Evolutionary conservation across 1,140 invertebrate genomes (phyloP).

Genomic region (Drosophila carrolli): DNA sequence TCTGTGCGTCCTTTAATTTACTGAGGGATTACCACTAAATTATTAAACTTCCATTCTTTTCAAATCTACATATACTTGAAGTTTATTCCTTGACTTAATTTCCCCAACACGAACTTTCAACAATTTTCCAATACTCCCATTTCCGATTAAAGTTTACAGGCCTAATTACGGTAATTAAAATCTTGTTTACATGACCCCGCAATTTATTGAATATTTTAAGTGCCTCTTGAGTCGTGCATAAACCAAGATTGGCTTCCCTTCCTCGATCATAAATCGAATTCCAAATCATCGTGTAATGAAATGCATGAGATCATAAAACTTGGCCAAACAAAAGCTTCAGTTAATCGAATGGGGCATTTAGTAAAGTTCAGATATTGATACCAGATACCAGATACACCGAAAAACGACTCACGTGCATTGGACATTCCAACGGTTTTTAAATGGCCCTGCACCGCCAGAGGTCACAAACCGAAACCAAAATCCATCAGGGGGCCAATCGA

Average conservation of each 20-base stretch:
- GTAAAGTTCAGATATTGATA: constrained; percentile 3
- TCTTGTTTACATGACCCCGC: constrained; percentile 16
- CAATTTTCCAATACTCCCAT: neutral
- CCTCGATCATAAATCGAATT: constrained; percentile 45
- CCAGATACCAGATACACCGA: constrained; percentile 11
- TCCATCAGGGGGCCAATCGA: constrained; percentile 32
- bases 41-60: neutral
- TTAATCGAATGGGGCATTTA: constrained; percentile 38
- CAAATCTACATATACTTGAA: too few species aligned
- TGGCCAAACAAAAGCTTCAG: constrained; percentile 23
- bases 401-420: constrained; percentile 47
- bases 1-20: too few species aligned
- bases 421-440: constrained; percentile 57
- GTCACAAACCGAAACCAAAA: constrained; percentile 32
- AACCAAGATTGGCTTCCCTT: constrained; percentile 12
- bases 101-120: neutral
- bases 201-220: constrained; percentile 29
- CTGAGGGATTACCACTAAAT: too few species aligned
- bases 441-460: constrained; percentile 56
- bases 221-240: neutral
- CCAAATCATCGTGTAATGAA: constrained; percentile 16
- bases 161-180: constrained; percentile 22
- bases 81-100: neutral
- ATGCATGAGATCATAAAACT: constrained; percentile 32
- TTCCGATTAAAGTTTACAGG: constrained; percentile 8